A percentile compares a stretch with the other conserved stretches of the same genome.
Evolutionary conservation across 2,888 invertebrate genomes (phyloP).

Genomic region (Cephus runcator): DNA sequence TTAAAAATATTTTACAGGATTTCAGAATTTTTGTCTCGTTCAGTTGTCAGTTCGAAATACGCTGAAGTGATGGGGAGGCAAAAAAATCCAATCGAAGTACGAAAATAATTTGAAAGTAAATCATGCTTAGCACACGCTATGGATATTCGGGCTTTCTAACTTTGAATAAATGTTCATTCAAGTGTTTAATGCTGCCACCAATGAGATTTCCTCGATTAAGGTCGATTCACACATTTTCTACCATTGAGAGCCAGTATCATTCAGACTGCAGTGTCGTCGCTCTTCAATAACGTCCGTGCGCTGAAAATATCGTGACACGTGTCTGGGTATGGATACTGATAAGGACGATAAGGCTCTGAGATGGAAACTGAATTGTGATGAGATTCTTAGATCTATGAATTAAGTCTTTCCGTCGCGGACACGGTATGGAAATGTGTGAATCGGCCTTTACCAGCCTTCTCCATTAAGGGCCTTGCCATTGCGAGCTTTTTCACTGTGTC

Average conservation of each 20-base stretch:
- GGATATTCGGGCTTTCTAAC: not conserved
- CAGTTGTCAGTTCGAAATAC: not conserved
- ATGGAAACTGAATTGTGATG: no score
- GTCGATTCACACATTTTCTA: no score
- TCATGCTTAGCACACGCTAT: not conserved
- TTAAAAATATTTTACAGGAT: not conserved
- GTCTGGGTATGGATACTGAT: no score
- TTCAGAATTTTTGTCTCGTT: not conserved
- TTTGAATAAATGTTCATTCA: not conserved
- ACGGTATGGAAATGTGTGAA: no score
- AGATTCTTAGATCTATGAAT: no score
- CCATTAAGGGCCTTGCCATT: not conserved
- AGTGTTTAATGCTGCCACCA: not conserved
- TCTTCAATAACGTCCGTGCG: no score
- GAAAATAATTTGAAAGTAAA: not conserved
- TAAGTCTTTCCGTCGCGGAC: no score
- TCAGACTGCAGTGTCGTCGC: no score
- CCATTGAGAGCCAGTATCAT: no score
- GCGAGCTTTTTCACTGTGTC: not conserved
- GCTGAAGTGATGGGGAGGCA: not conserved
- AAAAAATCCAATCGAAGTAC: not conserved
- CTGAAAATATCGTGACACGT: no score
- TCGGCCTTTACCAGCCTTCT: not conserved
- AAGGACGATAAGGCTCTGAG: no score
- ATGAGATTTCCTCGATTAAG: no score